Evolutionary conservation across 2,113 vertebrate genomes (phyloP).

Genomic region (Antechinus flavipes): DNA sequence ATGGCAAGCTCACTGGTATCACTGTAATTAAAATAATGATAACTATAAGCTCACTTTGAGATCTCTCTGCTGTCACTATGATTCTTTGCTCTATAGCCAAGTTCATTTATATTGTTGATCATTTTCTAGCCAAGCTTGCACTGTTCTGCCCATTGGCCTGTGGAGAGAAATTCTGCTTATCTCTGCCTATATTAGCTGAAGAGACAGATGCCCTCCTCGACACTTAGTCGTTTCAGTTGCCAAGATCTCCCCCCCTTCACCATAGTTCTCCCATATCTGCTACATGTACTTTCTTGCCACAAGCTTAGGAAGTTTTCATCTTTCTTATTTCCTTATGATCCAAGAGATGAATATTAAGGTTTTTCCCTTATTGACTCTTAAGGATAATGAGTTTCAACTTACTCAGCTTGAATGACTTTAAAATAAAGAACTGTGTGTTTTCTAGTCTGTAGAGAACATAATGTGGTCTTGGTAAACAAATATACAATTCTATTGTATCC

Average conservation of each 20-base stretch:
- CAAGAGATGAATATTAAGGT: slow-evolving; percentile 40
- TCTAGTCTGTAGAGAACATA: neutral
- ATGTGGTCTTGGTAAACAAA: neutral
- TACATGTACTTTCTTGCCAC: neutral
- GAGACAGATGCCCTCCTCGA: neutral
- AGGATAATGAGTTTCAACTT: slow-evolving; percentile 53
- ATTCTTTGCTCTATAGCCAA: neutral
- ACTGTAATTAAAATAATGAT: neutral
- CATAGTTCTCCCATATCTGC: neutral
- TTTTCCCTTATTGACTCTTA: slow-evolving; percentile 32
- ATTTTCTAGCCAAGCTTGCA: neutral
- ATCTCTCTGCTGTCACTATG: neutral
- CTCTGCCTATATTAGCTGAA: slow-evolving; percentile 15
- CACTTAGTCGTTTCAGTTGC: slow-evolving; percentile 37
- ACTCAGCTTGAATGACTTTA: neutral
- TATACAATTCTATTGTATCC: neutral
- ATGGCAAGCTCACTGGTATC: neutral
- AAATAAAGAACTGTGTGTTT: slow-evolving; percentile 6
- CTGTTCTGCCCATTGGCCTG: neutral
- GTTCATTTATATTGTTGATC: slow-evolving; percentile 31
- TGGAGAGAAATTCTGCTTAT: slow-evolving; percentile 44
- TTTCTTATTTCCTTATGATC: slow-evolving; percentile 5
- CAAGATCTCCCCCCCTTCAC: slow-evolving; percentile 1
- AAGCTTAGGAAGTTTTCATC: slow-evolving; percentile 37
- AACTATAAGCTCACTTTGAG: neutral